These are phyloP conservation scores for Pseudorhiza aurosa DNA, from an alignment of 30 jellyfish, hydroid and myxozoan genomes.

Conservation along the genomic window DNA sequence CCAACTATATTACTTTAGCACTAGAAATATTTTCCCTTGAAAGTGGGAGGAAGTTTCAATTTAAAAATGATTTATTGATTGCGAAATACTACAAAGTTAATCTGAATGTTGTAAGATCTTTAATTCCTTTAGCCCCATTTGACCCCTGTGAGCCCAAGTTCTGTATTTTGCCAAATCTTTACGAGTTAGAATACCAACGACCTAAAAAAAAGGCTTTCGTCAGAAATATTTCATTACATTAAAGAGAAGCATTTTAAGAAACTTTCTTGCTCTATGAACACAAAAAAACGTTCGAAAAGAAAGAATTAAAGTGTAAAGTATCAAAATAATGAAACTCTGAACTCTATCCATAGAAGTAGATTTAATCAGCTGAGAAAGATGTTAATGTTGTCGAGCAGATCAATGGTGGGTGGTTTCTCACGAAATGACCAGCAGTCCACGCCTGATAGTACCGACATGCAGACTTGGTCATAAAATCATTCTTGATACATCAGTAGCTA, in stretches of 20 bases:
- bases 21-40: background rate
- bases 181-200: slow-evolving; percentile 95
- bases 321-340: too few species aligned
- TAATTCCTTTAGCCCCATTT: slow-evolving; percentile 92
- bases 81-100: background rate
- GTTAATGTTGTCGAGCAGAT: too few species aligned
- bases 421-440: too few species aligned
- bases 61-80: background rate
- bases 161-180: slow-evolving; percentile 97
- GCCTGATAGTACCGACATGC: too few species aligned
- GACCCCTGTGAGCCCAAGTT: slow-evolving; percentile 99
- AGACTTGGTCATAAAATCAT: too few species aligned
- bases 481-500: too few species aligned
- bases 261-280: too few species aligned
- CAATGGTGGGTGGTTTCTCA: too few species aligned
- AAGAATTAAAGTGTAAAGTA: too few species aligned
- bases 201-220: slow-evolving; percentile 45
- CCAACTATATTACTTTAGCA: background rate
- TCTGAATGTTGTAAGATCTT: slow-evolving; percentile 80
- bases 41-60: background rate
- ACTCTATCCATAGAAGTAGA: too few species aligned
- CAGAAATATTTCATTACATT: background rate
- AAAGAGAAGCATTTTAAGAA: background rate
- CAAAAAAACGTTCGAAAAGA: too few species aligned
- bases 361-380: too few species aligned